phyloP scores from a whole-genome alignment of 2,113 vertebrate genomes.

The Mastomys coucha region DNA sequence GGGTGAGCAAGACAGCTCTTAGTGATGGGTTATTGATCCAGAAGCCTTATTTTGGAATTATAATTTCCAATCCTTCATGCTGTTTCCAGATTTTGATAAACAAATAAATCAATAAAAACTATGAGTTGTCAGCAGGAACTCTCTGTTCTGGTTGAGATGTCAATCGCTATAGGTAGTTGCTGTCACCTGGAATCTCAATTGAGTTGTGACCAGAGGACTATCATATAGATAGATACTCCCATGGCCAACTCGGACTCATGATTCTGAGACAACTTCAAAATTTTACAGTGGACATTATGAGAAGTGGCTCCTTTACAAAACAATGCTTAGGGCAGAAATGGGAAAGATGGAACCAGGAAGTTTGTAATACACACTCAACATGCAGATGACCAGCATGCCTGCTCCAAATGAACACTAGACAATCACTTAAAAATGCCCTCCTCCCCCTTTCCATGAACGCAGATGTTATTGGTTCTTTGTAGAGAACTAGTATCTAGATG shows the following conservation, averaged over 20 bases:
- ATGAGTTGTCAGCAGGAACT: neutral
- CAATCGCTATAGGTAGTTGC: neutral
- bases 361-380: neutral
- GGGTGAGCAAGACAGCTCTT: neutral
- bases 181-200: too few relatives aligned
- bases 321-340: neutral
- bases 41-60: neutral
- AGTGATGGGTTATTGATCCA: neutral
- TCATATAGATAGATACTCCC: too few relatives aligned
- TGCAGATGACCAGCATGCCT: neutral
- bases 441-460: neutral
- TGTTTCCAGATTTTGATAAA: neutral
- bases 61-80: neutral
- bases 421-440: neutral
- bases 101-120: neutral
- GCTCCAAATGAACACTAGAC: neutral
- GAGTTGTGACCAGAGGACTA: too few relatives aligned
- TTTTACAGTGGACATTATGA: neutral
- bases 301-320: neutral
- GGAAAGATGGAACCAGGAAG: neutral
- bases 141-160: neutral
- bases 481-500: neutral
- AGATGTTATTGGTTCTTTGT: neutral
- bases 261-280: neutral
- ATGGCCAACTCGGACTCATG: too few relatives aligned